Evolutionary conservation across 2,797 vertebrate genomes (phyloP).

Genomic region (Cirrhinus mrigala): DNA sequence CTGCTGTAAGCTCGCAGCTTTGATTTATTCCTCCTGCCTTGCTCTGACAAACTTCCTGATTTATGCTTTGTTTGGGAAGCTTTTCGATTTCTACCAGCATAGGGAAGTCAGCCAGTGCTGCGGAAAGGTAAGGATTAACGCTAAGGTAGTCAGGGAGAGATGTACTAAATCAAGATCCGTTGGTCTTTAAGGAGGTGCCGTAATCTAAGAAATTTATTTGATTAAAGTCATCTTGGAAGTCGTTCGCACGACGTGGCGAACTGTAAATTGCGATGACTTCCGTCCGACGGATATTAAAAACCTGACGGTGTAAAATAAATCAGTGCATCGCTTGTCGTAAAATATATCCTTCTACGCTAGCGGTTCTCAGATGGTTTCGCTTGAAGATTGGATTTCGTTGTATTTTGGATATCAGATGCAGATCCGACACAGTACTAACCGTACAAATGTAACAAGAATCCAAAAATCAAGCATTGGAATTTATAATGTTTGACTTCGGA

Average conservation of each 20-base stretch:
- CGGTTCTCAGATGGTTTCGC: background rate
- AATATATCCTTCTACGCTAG: background rate
- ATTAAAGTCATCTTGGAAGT: constrained; percentile 22
- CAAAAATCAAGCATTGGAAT: background rate
- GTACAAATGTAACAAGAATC: background rate
- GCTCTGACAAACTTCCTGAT: constrained; percentile 73
- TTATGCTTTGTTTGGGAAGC: constrained; percentile 72
- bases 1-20: constrained; percentile 72
- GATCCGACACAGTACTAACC: background rate
- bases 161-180: constrained; percentile 36
- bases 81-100: constrained; percentile 58
- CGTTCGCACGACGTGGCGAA: background rate
- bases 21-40: constrained; percentile 75
- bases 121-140: constrained; percentile 51
- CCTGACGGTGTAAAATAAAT: background rate
- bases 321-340: background rate
- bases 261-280: constrained; percentile 1
- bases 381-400: background rate
- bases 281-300: background rate
- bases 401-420: background rate
- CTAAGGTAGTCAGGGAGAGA: constrained; percentile 37
- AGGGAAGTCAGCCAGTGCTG: constrained; percentile 44
- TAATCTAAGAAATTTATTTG: constrained; percentile 27
- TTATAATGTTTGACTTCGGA: background rate
- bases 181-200: background rate